These are phyloP conservation scores for Triplophysa bombifrons DNA, from an alignment of 2,797 vertebrate genomes.

Conservation along the genomic window DNA sequence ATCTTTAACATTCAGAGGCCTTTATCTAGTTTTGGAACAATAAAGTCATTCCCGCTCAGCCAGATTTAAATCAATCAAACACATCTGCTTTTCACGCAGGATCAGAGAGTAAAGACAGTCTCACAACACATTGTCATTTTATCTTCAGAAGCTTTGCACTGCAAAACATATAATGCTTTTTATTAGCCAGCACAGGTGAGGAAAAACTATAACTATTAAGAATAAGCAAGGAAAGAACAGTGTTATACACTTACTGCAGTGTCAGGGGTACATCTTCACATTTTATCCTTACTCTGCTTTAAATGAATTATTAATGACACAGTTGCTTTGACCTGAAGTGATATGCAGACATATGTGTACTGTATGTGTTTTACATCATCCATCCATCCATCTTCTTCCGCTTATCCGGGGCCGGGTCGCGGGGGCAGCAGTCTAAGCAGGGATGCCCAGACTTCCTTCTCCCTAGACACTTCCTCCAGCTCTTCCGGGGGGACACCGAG, in stretches of 20 bases:
- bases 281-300: not conserved
- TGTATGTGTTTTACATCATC: no score
- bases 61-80: constrained; percentile 19
- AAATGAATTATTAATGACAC: not conserved
- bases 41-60: not conserved
- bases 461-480: no score
- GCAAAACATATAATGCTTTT: constrained; percentile 40
- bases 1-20: constrained; percentile 5
- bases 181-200: constrained; percentile 47
- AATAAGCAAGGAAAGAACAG: constrained; percentile 29
- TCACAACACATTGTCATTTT: constrained; percentile 26
- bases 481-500: no score
- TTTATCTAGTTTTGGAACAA: constrained; percentile 43
- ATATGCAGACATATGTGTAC: no score
- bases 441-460: no score
- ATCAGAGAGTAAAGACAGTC: not conserved
- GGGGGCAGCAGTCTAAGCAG: no score
- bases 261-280: not conserved
- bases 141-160: constrained; percentile 9
- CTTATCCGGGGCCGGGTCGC: no score
- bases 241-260: not conserved
- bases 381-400: no score
- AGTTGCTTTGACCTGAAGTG: not conserved
- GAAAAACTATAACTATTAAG: constrained; percentile 24
- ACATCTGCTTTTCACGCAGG: not conserved